Base-by-base conservation (phyloP, 2,888 invertebrate species). In the Drosophila subquinaria region DNA sequence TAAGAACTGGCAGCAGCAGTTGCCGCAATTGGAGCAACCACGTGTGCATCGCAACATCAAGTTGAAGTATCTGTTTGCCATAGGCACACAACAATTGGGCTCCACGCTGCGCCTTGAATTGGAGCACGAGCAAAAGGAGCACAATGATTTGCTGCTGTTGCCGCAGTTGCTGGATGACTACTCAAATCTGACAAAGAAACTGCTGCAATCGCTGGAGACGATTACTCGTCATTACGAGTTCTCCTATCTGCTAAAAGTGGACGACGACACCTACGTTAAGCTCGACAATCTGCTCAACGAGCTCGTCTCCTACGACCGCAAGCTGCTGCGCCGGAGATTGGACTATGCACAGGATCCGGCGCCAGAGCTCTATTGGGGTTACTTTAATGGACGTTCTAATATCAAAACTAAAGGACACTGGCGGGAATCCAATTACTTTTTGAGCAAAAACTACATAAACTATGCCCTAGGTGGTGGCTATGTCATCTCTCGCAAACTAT, bases 381-480 rank as follows among this genome's bases (percentile, higher is more conserved):
- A 97, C 90, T 98, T 99, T 92, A 95, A 97, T 93, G 99, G 99
- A 0, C 94, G 95, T 74, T 98, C 98, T 1, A 94, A 93, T 70
- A 96, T 98, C 0, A 96, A 96, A 90, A 94, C 94, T 15, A 94
- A 92, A 63, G 98, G 99, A 0, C 97, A 97, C 89, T 99, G 99
- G 98, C 95, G 96, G 83, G 99, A 99, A 92, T 93, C 93, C 0
- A 83, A 96, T 67, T 99, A 98, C 96, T 95, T 97, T 86, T 93
- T 98, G 1, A 98, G 99, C 92, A 98, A 98, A 92, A 94, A 95
- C 79, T 99, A 99, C 93, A 92, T 98, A 51, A 98, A 98, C 0
- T 98, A 98, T 93, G 98, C 98, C 4, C 93, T 97, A 4, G 99
- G 99, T 17, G 99, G 99, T 45, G 99, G 98, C 23, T 99, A 99